Evolutionary conservation across 2,888 invertebrate genomes (phyloP).

Genomic region (Lomographa bimaculata): DNA sequence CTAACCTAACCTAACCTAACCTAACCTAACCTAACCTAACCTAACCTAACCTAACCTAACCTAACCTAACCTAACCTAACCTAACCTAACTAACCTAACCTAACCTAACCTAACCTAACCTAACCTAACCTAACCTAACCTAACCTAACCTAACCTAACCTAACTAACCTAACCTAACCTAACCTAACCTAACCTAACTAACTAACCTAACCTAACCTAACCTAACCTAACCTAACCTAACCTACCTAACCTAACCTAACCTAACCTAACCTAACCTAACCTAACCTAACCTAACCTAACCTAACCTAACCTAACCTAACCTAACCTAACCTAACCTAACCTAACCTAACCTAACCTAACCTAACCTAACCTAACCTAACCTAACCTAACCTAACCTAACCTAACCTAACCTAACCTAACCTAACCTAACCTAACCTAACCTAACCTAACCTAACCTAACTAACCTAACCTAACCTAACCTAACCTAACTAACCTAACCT

Average conservation of each 20-base stretch:
- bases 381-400: constrained; percentile 23
- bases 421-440: too few relatives aligned
- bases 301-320: constrained; percentile 35
- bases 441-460: constrained; percentile 26
- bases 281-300: constrained; percentile 34
- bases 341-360: constrained; percentile 35
- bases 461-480: too few relatives aligned
- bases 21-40: constrained; percentile 1
- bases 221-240: constrained; percentile 39
- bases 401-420: constrained; percentile 19
- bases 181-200: constrained; percentile 40
- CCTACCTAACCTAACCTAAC: constrained; percentile 34
- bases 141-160: constrained; percentile 29
- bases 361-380: constrained; percentile 30
- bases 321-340: constrained; percentile 35
- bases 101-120: constrained; percentile 21
- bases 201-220: constrained; percentile 40
- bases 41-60: constrained; percentile 1
- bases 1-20: constrained; percentile 1
- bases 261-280: constrained; percentile 33
- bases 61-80: constrained; percentile 1
- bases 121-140: constrained; percentile 1
- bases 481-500: too few relatives aligned
- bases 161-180: constrained; percentile 39
- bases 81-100: constrained; percentile 2